Percentiles rank a stretch among this genome's conserved stretches.
phyloP scores from a whole-genome alignment of 2,797 vertebrate species.

The Otolemur crassicaudatus region DNA sequence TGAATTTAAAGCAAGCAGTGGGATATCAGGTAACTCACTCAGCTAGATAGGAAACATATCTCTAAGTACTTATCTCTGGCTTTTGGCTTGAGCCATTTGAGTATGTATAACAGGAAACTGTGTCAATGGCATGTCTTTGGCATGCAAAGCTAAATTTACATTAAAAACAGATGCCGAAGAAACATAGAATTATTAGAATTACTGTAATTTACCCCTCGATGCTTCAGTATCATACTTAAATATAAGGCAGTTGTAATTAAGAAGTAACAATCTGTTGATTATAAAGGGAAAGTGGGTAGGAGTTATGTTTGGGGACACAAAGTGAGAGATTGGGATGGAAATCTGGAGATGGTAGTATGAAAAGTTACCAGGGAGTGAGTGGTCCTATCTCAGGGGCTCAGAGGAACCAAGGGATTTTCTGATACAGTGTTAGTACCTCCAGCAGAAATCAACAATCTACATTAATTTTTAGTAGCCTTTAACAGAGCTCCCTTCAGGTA shows the following conservation, averaged over 20 bases:
- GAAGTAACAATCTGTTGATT: background rate
- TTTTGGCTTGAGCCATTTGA: background rate
- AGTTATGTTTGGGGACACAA: background rate
- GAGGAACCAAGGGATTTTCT: background rate
- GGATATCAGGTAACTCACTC: background rate
- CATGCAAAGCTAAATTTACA: background rate
- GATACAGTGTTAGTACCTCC: background rate
- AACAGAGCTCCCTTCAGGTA: background rate
- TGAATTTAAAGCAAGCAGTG: background rate
- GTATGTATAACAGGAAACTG: background rate
- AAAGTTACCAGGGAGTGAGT: background rate
- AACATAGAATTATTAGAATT: background rate
- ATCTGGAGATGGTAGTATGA: background rate
- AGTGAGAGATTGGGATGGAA: background rate
- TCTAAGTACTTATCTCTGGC: background rate
- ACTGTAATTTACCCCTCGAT: background rate
- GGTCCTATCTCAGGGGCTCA: background rate
- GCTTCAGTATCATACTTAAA: background rate
- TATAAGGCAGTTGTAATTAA: background rate
- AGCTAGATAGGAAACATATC: background rate
- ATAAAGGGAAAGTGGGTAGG: background rate
- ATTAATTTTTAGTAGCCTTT: background rate
- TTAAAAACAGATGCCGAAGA: background rate
- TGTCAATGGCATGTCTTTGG: background rate
- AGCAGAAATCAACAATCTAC: background rate